These are phyloP conservation scores for Clarias laeviceps DNA, from an alignment of 2,797 vertebrate genomes.

Conservation along the genomic window DNA sequence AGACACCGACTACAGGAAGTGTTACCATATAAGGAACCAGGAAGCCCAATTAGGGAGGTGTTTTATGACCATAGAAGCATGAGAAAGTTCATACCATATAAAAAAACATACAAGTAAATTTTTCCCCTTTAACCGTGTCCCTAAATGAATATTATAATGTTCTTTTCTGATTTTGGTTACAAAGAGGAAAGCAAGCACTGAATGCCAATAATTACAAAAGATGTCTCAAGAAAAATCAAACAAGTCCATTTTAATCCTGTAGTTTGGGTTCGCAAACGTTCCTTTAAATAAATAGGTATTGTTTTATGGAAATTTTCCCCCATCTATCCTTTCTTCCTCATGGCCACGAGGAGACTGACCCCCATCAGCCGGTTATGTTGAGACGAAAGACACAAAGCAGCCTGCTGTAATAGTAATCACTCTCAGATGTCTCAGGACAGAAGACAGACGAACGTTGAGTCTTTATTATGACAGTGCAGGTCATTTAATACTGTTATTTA, in stretches of 20 bases:
- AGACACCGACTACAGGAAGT: too few species aligned
- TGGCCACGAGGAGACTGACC: constrained; percentile 24
- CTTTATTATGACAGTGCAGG: neutral
- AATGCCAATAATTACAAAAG: neutral
- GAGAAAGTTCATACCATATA: too few species aligned
- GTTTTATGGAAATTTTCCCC: constrained; percentile 8
- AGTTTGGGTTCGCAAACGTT: neutral
- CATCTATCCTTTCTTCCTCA: neutral
- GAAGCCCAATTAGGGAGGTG: too few species aligned
- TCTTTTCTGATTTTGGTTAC: neutral
- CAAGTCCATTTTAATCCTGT: neutral
- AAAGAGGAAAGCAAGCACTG: neutral
- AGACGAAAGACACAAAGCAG: constrained; percentile 20
- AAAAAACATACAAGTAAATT: too few species aligned
- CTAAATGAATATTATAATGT: neutral
- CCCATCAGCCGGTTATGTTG: constrained; percentile 5
- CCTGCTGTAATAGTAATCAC: constrained; percentile 11
- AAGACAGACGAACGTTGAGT: neutral
- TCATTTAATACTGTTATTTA: neutral
- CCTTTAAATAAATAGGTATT: neutral
- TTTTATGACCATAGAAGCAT: too few species aligned
- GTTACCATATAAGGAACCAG: too few species aligned
- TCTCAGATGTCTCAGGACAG: constrained; percentile 24
- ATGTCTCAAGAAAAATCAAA: neutral
- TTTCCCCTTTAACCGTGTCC: too few species aligned